Base-by-base conservation (phyloP, 2,888 invertebrate genomes). In the Megaustenia siamemsis region DNA sequence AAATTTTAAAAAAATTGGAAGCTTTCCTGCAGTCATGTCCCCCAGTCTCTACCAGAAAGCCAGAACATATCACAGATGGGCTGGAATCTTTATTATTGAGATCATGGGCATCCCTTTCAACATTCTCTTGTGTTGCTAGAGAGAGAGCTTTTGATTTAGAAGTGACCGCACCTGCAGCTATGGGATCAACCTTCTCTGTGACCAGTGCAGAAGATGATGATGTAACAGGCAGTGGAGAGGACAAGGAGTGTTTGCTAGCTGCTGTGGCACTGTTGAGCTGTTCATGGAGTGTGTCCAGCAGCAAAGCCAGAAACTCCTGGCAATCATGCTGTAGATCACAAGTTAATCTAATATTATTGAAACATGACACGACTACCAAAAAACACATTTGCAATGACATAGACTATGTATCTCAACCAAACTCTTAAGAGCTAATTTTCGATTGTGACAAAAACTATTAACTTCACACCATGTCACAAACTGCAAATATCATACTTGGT, bases 251-350 rank as follows among this genome's bases (percentile, higher is more conserved):
- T 21, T 60, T 49, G 49, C 38, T 56, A 66, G 79, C 84, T 53
- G 71, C 40, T 15, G 69, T 35, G 2, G 81, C 87, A 75, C 87
- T 88, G 87, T 91, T 90, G 66, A 96, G 94, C 91, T 96, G 95
- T 90, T 96, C 96, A 89, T 96, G 96, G 15, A 96, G 93, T 3
- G 95, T 95, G 90, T 96, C 96, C 88, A 96, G 92, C 63, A 96
- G 92, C 35, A 96, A 93, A 10, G 96, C 96, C 85, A 96, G 94
- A 91, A 96, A 96, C 92, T 96, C 96, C 93, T 96, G 96, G 93
- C 96, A 96, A 91, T 96, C 96, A 90, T 96, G 96, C 95, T 96
- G 93, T 32, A 93, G 93, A 84, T 80, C 21, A 69, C 4, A 53
- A 24, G n/a, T n/a, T n/a, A n/a, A n/a, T n/a, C n/a, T n/a, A n/a